Percentiles rank a stretch among this genome's conserved stretches.
phyloP scores from a whole-genome alignment of 2,113 vertebrate species.

The Rhinopomastus cyanomelas region DNA sequence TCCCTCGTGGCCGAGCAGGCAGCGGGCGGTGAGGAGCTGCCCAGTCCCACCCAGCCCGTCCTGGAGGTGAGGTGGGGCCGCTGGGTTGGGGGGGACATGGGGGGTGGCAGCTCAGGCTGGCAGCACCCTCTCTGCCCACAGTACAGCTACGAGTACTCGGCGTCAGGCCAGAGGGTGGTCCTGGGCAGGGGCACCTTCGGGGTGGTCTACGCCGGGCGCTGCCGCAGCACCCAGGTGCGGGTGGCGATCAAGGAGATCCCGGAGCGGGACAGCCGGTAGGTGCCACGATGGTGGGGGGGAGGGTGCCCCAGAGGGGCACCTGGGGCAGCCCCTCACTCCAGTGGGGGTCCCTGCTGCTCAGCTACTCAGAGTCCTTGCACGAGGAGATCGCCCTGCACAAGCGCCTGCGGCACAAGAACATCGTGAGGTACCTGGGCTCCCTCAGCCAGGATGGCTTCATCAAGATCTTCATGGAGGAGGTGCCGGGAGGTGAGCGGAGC shows the following conservation, averaged over 20 bases:
- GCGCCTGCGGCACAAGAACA: conserved; percentile 88
- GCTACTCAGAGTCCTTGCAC: conserved; percentile 90
- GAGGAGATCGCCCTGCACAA: conserved; percentile 93
- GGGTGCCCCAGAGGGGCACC: fast-evolving
- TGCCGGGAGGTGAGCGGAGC: conserved; percentile 84
- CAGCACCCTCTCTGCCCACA: not conserved
- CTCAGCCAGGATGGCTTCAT: conserved; percentile 88
- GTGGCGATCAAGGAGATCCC: conserved; percentile 96
- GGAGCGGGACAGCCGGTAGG: conserved; percentile 87
- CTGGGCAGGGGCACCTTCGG: conserved; percentile 91
- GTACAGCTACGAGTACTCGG: conserved; percentile 87
- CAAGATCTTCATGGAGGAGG: conserved; percentile 98
- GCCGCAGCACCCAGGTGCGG: conserved; percentile 86
- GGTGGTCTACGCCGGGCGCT: conserved; percentile 88
- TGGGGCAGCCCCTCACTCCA: not conserved
- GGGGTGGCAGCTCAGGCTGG: fast-evolving
- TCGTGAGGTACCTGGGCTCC: conserved; percentile 91
- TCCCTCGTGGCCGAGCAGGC: conserved; percentile 76
- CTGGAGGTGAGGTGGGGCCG: conserved; percentile 78
- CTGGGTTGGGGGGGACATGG: not conserved
- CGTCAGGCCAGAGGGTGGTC: conserved; percentile 80
- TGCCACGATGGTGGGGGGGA: fast-evolving
- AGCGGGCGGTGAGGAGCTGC: conserved; percentile 40
- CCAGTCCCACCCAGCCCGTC: conserved; percentile 59
- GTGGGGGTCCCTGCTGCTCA: not conserved